Evolutionary conservation across 2,888 invertebrate species (phyloP), one percentile per base, ranked within the genome.

Genomic region (Drepanosiphum platanoidis): DNA sequence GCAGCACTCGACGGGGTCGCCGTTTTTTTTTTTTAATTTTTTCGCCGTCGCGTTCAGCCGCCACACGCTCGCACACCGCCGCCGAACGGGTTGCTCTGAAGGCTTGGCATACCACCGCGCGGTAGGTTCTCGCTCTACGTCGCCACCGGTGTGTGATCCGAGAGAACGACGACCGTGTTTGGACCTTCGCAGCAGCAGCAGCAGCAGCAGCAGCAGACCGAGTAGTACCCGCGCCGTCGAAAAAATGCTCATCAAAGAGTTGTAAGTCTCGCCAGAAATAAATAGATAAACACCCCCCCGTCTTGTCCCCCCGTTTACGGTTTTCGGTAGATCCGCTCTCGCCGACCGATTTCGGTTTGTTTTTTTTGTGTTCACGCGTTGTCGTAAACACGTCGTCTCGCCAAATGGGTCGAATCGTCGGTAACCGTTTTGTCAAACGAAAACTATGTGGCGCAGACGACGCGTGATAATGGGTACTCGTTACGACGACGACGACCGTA

Each of bases 211-310:
- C 22, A 52, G 22, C 61, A 22, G 32, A n/a, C n/a, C n/a, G n/a
- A n/a, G n/a, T n/a, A n/a, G n/a, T n/a, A n/a, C n/a, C 5, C 22
- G 32, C 30, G 32, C 66, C 3, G 68, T 32, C 34, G 3, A 8
- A 30, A 84, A 84, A 39, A 84, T 84, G 84, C 68, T 84, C 84
- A 84, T 84, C 84, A 84, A 84, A 84, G 84, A 84, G 13, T 84
- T 77, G 84, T 84, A 58, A 84, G 84, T 84, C 18, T 22, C 22
- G 52, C 52, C 18, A n/a, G n/a, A n/a, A 52, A 52, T 52, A 52
- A 52, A 52, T 52, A 52, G 22, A 52, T 52, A 18, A 52, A 18
- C n/a, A n/a, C n/a, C n/a, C n/a, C 52, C 52, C 52, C 13, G 4
- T 8, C 15, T 18, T 46, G 18, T 15, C 11, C 15, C 46, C 18